Base-by-base conservation (phyloP, 2,113 vertebrate genomes). In the Sardina pilchardus region DNA sequence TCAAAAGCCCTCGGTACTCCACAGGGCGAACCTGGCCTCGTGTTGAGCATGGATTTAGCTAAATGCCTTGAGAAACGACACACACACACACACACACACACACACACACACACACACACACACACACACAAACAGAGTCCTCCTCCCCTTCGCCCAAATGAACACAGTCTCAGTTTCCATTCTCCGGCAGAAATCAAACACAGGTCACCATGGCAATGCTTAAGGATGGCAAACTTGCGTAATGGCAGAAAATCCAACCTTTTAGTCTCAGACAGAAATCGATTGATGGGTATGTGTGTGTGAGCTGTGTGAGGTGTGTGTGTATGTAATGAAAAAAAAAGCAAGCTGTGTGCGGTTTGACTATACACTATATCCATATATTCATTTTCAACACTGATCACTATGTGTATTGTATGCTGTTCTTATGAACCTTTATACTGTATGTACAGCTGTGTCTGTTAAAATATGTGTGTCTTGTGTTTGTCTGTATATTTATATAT, bases 211-310 rank as follows among this genome's bases (percentile, higher is more conserved):
- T 56, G 45, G 53, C 10, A 50, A 88, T 87, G 9, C 56, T 67
- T 86, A 80, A 59, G 44, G 71, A 82, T 47, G 45, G 67, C 80
- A 83, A 85, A 85, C 83, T 83, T 88, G 71, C 48, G 17, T 80
- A 53, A 86, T 83, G 48, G 78, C 85, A 85, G 83, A 86, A 88
- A 80, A 84, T 83, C 43, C 42, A 82, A 30, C 39, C 26, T 78
- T 78, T 78, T 78, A n/a, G 82, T 84, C 80, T 81, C 82, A 59
- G 85, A 85, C 82, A 85, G n/a, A 88, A 86, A 83, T 56, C 34
- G 59, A 83, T 80, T 82, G 3, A 48, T 50, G 45, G 42, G 26
- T 81, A 56, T 63, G 3, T 84, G 34, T 84, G 83, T 47, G 84
- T 50, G 84, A 36, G 19, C n/a, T n/a, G 63, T 67, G 63, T 67